Base-by-base conservation (phyloP, 2,888 invertebrate genomes). In the Chalcosyrphus nemorum region DNA sequence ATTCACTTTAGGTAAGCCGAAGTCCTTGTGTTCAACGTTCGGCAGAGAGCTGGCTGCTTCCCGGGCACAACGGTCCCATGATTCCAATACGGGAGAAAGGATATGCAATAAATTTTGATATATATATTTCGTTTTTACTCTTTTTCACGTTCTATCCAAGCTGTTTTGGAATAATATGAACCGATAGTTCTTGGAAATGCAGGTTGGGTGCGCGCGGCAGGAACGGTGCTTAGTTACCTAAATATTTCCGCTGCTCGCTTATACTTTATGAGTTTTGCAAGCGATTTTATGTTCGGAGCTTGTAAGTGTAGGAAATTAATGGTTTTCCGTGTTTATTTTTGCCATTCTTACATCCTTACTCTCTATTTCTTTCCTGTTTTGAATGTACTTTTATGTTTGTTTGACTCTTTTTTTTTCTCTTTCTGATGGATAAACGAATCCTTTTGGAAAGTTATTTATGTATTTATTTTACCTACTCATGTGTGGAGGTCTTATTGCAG, bases 301-400 rank as follows among this genome's bases (percentile, higher is more conserved):
- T 84, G 78, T 80, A 84, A 80, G 70, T 84, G 80, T 68, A 65
- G 80, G 63, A 80, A 84, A 84, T 75, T 84, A 84, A 84, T 84
- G 84, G 74, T 65, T 84, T 84, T 43, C 35, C 24, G 68, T 78
- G 57, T 74, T 80, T 80, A 29, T 65, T 76, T 15, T 41, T 52
- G 54, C 29, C 13, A 13, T 54, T 35, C 24, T 35, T 59, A 43
- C 32, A 21, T 24, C 9, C 19, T 52, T 15, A n/a, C n/a, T 29
- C 19, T 45, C 5, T 15, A 17, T 41, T 15, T 61, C 6, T 32
- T 45, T 35, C 35, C 21, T 13, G 47, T 52, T 63, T 54, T 71
- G 47, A 35, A 38, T 59, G n/a, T 4, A 32, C 4, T 2, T 29
- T 29, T 29, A 6, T 29, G 5, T 29, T 4, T 27, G 4, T 5